These are phyloP conservation scores for Galerucella calmariensis DNA, from an alignment of 2,888 invertebrate species.

Conservation along the genomic window DNA sequence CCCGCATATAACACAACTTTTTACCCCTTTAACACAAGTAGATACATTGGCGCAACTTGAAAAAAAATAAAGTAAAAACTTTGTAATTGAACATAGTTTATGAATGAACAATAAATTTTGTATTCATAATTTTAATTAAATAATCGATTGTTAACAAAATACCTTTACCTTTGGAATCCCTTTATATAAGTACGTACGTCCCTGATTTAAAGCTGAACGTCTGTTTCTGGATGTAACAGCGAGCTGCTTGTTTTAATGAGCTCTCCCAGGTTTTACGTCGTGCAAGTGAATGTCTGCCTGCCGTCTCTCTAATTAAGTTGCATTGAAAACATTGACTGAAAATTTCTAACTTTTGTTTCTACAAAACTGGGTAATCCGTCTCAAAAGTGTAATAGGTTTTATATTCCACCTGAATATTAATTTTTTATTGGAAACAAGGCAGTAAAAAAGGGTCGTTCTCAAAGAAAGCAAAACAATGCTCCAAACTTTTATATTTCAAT, in stretches of 20 bases:
- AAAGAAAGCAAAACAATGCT: too few species aligned
- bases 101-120: too few species aligned
- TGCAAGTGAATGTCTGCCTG: constrained; percentile 1
- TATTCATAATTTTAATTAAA: too few species aligned
- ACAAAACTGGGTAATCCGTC: background rate
- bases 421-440: background rate
- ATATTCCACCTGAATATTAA: background rate
- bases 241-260: constrained; percentile 9
- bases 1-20: background rate
- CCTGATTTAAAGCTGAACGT: too few species aligned
- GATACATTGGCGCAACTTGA: too few species aligned
- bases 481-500: too few species aligned
- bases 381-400: background rate
- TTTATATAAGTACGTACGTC: too few species aligned
- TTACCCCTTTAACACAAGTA: background rate
- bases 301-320: constrained; percentile 14
- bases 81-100: too few species aligned
- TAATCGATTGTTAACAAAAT: too few species aligned
- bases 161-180: too few species aligned
- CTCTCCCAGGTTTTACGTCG: constrained; percentile 8
- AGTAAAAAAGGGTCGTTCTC: too few species aligned
- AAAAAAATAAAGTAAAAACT: too few species aligned
- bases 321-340: constrained; percentile 6
- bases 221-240: background rate
- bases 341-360: background rate